Evolutionary conservation across 2,797 vertebrate species (phyloP).

Genomic region (Spea hammondii): DNA sequence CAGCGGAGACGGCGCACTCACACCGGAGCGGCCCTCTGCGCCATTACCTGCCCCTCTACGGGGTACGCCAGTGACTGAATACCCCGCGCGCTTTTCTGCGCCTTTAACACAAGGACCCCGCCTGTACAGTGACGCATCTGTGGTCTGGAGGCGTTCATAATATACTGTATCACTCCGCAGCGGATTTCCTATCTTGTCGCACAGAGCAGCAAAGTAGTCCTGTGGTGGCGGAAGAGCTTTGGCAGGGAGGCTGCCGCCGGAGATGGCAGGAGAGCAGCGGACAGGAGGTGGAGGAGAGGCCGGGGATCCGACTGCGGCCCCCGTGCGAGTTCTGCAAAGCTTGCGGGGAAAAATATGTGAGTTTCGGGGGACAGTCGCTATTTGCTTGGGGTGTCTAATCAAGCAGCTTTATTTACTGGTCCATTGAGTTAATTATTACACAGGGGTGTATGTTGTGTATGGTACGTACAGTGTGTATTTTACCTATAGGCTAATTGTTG

Average conservation of each 20-base stretch:
- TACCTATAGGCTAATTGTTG: too few relatives aligned
- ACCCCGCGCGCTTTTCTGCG: too few relatives aligned
- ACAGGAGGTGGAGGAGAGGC: constrained; percentile 79
- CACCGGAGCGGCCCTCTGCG: too few relatives aligned
- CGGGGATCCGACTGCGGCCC: constrained; percentile 85
- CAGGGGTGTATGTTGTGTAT: too few relatives aligned
- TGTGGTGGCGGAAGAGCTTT: constrained; percentile 29
- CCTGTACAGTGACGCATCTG: constrained; percentile 17
- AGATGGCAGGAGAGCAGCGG: constrained; percentile 85
- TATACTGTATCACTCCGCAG: constrained; percentile 27
- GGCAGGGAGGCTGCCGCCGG: constrained; percentile 51
- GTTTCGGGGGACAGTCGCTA: constrained; percentile 57
- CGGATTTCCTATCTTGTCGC: constrained; percentile 1
- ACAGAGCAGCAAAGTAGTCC: constrained; percentile 33
- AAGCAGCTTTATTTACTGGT: too few relatives aligned
- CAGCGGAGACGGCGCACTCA: too few relatives aligned
- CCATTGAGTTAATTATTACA: too few relatives aligned
- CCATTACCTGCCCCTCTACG: too few relatives aligned
- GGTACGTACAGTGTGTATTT: too few relatives aligned
- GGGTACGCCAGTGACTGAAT: too few relatives aligned
- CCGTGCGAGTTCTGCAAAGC: constrained; percentile 90
- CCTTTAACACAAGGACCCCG: background rate
- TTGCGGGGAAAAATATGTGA: constrained; percentile 96
- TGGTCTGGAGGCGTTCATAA: background rate
- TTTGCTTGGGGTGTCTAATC: too few relatives aligned